These are phyloP conservation scores for Conistra vaccinii DNA, from an alignment of 2,888 invertebrate species.

Conservation along the genomic window DNA sequence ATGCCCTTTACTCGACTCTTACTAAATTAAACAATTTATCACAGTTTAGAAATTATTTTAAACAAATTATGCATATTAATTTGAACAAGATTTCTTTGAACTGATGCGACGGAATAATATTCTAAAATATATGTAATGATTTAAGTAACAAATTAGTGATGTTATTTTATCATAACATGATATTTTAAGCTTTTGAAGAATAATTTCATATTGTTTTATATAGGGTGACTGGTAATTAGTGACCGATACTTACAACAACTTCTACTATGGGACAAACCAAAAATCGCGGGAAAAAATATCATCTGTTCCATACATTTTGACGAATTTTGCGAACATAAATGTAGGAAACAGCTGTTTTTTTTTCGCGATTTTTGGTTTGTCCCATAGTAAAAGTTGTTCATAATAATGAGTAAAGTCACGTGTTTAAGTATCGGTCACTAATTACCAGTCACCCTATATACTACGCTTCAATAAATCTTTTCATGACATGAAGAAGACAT, in stretches of 20 bases:
- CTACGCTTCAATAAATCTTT: constrained; percentile 6
- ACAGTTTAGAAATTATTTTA: constrained; percentile 30
- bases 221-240: too few relatives aligned
- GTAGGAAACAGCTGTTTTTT: too few relatives aligned
- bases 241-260: too few relatives aligned
- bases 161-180: constrained; percentile 3
- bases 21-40: constrained; percentile 50
- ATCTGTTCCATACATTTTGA: too few relatives aligned
- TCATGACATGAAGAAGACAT: neutral
- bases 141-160: neutral
- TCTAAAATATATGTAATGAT: constrained; percentile 5
- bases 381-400: too few relatives aligned
- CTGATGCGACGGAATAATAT: neutral
- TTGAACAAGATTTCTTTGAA: constrained; percentile 22
- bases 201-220: neutral
- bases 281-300: too few relatives aligned
- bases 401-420: too few relatives aligned
- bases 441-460: too few relatives aligned
- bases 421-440: too few relatives aligned
- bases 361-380: too few relatives aligned
- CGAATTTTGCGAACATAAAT: too few relatives aligned
- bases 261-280: too few relatives aligned
- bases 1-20: constrained; percentile 62
- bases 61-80: constrained; percentile 34
- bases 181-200: neutral